Conservation (phyloP, 2,888 invertebrate species). For the Xylota sylvarum region DNA sequence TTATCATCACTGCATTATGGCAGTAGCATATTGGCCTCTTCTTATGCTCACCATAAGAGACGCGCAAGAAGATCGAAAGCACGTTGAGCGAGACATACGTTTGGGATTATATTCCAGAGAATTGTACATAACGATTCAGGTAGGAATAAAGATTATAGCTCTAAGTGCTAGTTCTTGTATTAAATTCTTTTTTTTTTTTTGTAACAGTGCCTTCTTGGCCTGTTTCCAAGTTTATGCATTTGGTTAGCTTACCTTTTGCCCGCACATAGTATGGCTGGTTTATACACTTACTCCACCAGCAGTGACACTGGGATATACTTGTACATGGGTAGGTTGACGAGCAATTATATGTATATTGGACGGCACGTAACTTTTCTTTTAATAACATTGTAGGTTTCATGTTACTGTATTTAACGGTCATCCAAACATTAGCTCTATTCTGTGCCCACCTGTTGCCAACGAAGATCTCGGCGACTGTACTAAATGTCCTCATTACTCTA, state of each 20-base stretch:
- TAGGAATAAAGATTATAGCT: slow-evolving; percentile 81
- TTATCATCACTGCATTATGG: slow-evolving; percentile 94
- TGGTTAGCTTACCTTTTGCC: slow-evolving; percentile 95
- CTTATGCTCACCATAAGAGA: slow-evolving; percentile 87
- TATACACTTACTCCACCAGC: slow-evolving; percentile 89
- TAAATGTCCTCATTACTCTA: slow-evolving; percentile 87
- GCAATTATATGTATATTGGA: not conserved
- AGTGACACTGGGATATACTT: slow-evolving; percentile 90
- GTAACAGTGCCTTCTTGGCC: slow-evolving; percentile 91
- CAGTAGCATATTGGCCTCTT: slow-evolving; percentile 92
- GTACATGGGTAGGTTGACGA: slow-evolving; percentile 87
- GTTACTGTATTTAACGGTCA: slow-evolving; percentile 89
- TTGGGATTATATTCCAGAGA: slow-evolving; percentile 92
- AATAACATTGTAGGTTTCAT: slow-evolving; percentile 87
- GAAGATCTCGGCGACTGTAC: slow-evolving; percentile 88
- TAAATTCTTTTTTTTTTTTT: not conserved
- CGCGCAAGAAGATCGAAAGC: slow-evolving; percentile 85
- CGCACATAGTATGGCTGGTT: slow-evolving; percentile 94
- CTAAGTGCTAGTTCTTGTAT: not conserved
- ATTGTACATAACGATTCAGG: slow-evolving; percentile 92
- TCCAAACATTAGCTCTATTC: slow-evolving; percentile 89
- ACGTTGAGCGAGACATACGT: slow-evolving; percentile 92
- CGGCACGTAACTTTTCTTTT: not conserved
- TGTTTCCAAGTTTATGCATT: slow-evolving; percentile 91
- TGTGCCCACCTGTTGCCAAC: slow-evolving; percentile 89